These are phyloP conservation scores for Idaea aversata DNA, from an alignment of 2,888 invertebrate species.

Conservation along the genomic window DNA sequence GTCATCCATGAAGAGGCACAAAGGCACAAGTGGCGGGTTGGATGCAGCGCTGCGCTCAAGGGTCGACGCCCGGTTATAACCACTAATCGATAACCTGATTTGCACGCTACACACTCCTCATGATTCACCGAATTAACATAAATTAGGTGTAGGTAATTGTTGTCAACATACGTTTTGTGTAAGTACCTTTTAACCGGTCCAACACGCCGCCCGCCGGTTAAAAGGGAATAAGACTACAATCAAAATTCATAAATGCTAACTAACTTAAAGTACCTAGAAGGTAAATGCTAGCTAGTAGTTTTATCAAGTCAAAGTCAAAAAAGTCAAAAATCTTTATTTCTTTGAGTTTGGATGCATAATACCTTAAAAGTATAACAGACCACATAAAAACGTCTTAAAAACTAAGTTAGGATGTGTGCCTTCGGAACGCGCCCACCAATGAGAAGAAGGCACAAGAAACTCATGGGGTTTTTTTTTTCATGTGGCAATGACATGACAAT, in stretches of 20 bases:
- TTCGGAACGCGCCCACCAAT: too few species aligned
- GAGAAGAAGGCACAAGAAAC: too few species aligned
- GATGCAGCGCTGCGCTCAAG: conserved; percentile 39
- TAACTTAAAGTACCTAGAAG: background rate
- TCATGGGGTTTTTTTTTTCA: too few species aligned
- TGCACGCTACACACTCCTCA: conserved; percentile 60
- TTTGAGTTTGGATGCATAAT: too few species aligned
- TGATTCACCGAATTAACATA: conserved; percentile 43
- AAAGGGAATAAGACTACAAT: background rate
- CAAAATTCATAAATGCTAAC: background rate
- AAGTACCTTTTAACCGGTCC: too few species aligned
- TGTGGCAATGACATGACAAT: too few species aligned
- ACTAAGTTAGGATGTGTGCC: too few species aligned
- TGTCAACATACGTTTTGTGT: background rate
- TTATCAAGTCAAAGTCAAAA: too few species aligned
- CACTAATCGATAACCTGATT: conserved; percentile 76
- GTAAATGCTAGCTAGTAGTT: background rate
- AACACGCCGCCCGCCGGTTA: too few species aligned
- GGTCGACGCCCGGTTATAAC: conserved; percentile 68
- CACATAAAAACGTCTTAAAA: too few species aligned
- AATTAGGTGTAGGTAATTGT: conserved; percentile 37
- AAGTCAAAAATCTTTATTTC: too few species aligned
- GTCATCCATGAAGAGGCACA: conserved; percentile 21
- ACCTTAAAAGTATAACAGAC: too few species aligned
- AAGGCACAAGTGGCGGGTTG: conserved; percentile 11